Evolutionary conservation across 2,888 invertebrate species (phyloP).

Genomic region (Drosophila vallismaia): DNA sequence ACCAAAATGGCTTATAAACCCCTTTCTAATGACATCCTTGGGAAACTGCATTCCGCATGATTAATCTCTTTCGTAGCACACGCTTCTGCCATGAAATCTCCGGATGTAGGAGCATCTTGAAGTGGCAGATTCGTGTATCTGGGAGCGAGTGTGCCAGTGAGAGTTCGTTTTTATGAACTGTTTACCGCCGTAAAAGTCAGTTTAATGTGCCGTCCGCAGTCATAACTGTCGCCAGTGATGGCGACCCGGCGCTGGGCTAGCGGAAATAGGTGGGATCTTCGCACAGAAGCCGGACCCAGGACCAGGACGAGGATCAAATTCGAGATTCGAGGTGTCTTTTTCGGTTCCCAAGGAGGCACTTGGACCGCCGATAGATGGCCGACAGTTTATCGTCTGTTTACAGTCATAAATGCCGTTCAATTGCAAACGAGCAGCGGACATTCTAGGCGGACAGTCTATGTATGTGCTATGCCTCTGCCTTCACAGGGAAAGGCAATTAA

Average conservation of each 20-base stretch:
- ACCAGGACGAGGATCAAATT: slow-evolving; percentile 67
- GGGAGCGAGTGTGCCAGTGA: slow-evolving; percentile 37
- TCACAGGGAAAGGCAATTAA: slow-evolving; percentile 64
- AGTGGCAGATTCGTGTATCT: slow-evolving; percentile 25
- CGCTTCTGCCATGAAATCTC: slow-evolving; percentile 16
- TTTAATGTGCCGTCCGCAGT: slow-evolving; percentile 69
- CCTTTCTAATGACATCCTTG: background rate
- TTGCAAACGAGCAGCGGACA: slow-evolving; percentile 55
- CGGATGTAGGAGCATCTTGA: slow-evolving; percentile 22
- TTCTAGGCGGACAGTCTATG: slow-evolving; percentile 1
- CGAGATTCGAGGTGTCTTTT: slow-evolving; percentile 48
- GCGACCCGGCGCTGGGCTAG: slow-evolving; percentile 53
- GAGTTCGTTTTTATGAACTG: slow-evolving; percentile 69
- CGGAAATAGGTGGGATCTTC: slow-evolving; percentile 64
- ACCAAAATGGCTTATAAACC: background rate
- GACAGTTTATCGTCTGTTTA: slow-evolving; percentile 82
- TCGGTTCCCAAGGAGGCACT: slow-evolving; percentile 39
- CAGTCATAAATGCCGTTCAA: slow-evolving; percentile 81
- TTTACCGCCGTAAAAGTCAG: slow-evolving; percentile 78
- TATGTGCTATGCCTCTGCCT: slow-evolving; percentile 4
- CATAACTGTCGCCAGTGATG: slow-evolving; percentile 71
- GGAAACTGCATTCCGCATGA: slow-evolving; percentile 15
- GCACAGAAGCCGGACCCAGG: slow-evolving; percentile 47
- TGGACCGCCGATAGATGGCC: slow-evolving; percentile 45
- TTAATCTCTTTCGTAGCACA: slow-evolving; percentile 21